Base-by-base conservation (phyloP, 1,140 invertebrate genomes). In the Drosophila kurseongensis region DNA sequence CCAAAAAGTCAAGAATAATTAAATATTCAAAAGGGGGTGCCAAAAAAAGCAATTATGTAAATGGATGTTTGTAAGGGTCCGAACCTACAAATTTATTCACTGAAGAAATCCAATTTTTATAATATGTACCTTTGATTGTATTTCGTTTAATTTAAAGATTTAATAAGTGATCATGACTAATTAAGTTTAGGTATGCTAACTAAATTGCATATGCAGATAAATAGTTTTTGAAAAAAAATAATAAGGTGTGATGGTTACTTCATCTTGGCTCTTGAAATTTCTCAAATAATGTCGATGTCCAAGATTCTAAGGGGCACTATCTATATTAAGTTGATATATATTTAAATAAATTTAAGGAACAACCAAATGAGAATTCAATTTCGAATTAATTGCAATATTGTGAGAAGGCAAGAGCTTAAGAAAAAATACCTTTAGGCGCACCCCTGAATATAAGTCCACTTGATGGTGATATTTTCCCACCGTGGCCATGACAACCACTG, bases 401-500 rank as follows among this genome's bases (percentile, higher is more conserved):
- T 48, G 45, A 9, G 12, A 23, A 23, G 16, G 5, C 18, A 12
- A 18, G 16, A 23, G 4, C 4, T 23, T 8, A 23, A 12, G 23
- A 23, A 9, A 48, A 48, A 29, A n/a, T 48, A 29, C 6, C 23
- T 29, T 29, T 29, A 1, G 16, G 23, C 23, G n/a, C n/a, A 41
- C 9, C 36, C 36, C 16, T 14, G 4, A 14, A 12, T 12, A 23
- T 47, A 59, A 41, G 1, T 27, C 10, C 1, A 12, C n/a, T 48
- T 27, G 3, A 16, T 14, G 12, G n/a, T 4, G 13, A 48, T 36
- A 61, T 55, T 35, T 54, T 44, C 52, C 18, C 13, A 48, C 9
- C 29, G 29, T 59, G 32, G 5, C 54, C 62, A 63, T 63, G 66
- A 23, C 59, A 84, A 63, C 74, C 82, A 85, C 82, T 78, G 81